Base-by-base conservation (phyloP, 2,888 invertebrate species). In the Polietes domitor region DNA sequence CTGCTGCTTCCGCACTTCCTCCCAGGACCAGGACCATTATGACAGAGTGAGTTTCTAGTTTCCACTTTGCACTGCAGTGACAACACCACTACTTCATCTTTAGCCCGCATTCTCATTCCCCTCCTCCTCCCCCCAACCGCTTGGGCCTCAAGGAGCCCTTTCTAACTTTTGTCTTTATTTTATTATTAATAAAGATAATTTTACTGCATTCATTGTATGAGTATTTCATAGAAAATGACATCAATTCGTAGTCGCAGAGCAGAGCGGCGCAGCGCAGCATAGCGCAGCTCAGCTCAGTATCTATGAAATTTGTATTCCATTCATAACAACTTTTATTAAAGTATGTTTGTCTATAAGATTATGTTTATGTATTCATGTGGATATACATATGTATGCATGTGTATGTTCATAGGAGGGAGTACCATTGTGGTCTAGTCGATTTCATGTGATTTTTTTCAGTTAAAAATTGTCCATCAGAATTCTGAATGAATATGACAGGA, bases 111-210 rank as follows among this genome's bases (percentile, higher is more conserved):
- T 47, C 47, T 47, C n/a, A 3, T 3, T 47, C 47, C 15, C n/a
- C 24, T 58, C 6, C 58, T 58, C 58, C 19, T 53, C n/a, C 19
- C 21, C n/a, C 55, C 53, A 4, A 19, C 19, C 19, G 5, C 9
- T 10, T 24, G 21, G 12, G n/a, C 12, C 28, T 28, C 28, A 7
- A 58, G n/a, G 26, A 53, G 61, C 17, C 15, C 58, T 7, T 65
- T 65, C 17, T 10, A 53, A 41, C 65, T 65, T 37, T 65, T 65
- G 65, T 65, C 65, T 65, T 19, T 41, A 19, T 63, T 28, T 63
- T 65, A 37, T 37, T 65, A 65, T 10, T 37, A 65, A 65, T 65
- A 65, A 65, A 65, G 65, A 65, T 65, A 65, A 65, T 65, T 65
- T 65, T 41, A 65, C 65, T 41, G 65, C 65, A 65, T 41, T 65